Conservation (phyloP, 1,140 invertebrate species). For the Habropoda laboriosa region DNA sequence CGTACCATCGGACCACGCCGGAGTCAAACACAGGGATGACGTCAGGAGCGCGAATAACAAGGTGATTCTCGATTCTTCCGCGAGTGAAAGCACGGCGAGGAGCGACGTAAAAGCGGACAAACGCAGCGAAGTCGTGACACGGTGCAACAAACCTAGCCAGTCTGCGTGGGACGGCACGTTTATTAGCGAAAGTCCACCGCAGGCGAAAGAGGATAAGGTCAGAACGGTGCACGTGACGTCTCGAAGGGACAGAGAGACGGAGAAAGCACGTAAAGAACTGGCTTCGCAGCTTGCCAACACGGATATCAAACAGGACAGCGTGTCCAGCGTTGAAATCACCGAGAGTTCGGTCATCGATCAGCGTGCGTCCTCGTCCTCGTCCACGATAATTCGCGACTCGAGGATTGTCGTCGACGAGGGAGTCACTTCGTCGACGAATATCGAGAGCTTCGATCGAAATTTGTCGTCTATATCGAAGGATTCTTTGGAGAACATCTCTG, state of each 20-base stretch:
- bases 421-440: not conserved
- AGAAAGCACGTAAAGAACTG: conserved; percentile 20
- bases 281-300: conserved; percentile 5
- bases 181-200: conserved; percentile 9
- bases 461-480: not conserved
- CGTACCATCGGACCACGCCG: conserved; percentile 3
- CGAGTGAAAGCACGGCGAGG: conserved; percentile 5
- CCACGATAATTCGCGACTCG: conserved; percentile 26
- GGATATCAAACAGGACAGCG: not conserved
- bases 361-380: conserved; percentile 29
- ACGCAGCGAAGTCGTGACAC: conserved; percentile 5
- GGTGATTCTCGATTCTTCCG: conserved; percentile 9
- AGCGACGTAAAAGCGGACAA: conserved; percentile 14
- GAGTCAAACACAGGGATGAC: conserved; percentile 39
- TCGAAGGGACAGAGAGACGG: not conserved
- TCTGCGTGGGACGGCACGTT: conserved; percentile 73
- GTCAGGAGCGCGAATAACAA: conserved; percentile 26
- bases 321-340: conserved; percentile 48
- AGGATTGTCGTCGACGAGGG: conserved; percentile 27
- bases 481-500: not conserved
- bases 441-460: conserved; percentile 3
- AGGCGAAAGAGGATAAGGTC: not conserved
- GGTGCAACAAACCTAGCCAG: conserved; percentile 74
- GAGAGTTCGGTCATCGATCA: conserved; percentile 38
- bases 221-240: not conserved